Conservation (phyloP, 2,797 vertebrate species). For the Sebastiscus tertius region DNA sequence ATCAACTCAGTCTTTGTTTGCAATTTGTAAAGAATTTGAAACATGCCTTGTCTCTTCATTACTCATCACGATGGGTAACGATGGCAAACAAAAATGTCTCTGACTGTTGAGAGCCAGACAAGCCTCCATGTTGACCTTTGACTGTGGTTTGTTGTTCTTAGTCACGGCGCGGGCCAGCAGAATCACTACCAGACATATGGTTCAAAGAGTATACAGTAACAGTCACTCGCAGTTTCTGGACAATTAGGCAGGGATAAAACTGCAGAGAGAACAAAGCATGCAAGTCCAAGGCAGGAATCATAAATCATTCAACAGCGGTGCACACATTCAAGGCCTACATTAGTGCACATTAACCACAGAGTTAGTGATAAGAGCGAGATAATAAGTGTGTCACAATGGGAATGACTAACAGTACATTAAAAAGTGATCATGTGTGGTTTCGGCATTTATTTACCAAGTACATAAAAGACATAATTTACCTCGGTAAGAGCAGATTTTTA, state of each 20-base stretch:
- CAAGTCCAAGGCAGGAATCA: slow-evolving; percentile 3
- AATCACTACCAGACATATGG: not conserved
- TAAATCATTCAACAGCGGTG: slow-evolving; percentile 25
- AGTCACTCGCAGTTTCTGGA: not conserved
- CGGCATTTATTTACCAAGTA: slow-evolving; percentile 2
- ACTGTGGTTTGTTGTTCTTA: not conserved
- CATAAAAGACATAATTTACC: not conserved
- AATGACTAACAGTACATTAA: not conserved
- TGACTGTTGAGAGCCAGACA: not conserved
- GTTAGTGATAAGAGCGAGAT: slow-evolving; percentile 20
- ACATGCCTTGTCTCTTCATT: not conserved
- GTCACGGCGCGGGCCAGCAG: not conserved
- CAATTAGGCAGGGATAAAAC: not conserved
- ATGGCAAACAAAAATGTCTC: not conserved
- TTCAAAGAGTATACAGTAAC: not conserved
- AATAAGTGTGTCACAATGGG: not conserved
- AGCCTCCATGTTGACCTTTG: not conserved
- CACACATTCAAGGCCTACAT: not conserved
- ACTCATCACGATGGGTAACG: not conserved
- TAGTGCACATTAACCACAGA: slow-evolving; percentile 33
- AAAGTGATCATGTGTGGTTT: not conserved
- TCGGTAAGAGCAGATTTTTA: not conserved
- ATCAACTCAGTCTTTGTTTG: not conserved
- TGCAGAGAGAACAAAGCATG: not conserved
- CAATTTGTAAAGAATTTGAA: not conserved